These are phyloP conservation scores for Eubucco bourcierii DNA, from an alignment of 2,113 vertebrate genomes.

Conservation along the genomic window DNA sequence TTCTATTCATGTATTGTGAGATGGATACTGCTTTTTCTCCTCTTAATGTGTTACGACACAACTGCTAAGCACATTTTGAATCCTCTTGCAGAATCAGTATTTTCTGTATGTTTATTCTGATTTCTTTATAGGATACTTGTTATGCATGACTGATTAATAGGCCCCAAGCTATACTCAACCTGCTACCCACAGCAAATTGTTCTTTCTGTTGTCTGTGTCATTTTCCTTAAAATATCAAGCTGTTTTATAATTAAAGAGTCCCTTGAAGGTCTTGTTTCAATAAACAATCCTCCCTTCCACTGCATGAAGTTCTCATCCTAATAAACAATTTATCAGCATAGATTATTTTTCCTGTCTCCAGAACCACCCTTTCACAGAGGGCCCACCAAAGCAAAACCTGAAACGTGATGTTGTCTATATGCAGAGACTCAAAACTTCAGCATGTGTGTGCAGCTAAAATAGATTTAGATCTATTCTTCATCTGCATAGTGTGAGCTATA, in stretches of 20 bases:
- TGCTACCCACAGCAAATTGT: slow-evolving; percentile 47
- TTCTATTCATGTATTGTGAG: background rate
- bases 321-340: slow-evolving; percentile 42
- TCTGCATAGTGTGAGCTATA: background rate
- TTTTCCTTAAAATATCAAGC: slow-evolving; percentile 63
- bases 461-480: background rate
- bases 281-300: slow-evolving; percentile 48
- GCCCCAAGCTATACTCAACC: slow-evolving; percentile 54
- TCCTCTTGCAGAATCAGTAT: background rate
- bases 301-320: background rate
- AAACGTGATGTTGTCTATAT: background rate
- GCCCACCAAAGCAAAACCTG: background rate
- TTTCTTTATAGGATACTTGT: slow-evolving; percentile 1
- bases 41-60: background rate
- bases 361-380: background rate
- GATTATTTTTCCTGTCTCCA: background rate
- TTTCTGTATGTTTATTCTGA: background rate
- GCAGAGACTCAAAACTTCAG: background rate
- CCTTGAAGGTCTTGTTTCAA: slow-evolving; percentile 54
- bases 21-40: background rate
- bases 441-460: background rate
- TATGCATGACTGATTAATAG: slow-evolving; percentile 46
- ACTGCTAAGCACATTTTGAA: background rate
- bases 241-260: slow-evolving; percentile 65
- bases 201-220: slow-evolving; percentile 27